Evolutionary conservation across 1,140 invertebrate genomes (phyloP), one percentile per base, ranked within the genome.

Genomic region (Drosophila leontia): DNA sequence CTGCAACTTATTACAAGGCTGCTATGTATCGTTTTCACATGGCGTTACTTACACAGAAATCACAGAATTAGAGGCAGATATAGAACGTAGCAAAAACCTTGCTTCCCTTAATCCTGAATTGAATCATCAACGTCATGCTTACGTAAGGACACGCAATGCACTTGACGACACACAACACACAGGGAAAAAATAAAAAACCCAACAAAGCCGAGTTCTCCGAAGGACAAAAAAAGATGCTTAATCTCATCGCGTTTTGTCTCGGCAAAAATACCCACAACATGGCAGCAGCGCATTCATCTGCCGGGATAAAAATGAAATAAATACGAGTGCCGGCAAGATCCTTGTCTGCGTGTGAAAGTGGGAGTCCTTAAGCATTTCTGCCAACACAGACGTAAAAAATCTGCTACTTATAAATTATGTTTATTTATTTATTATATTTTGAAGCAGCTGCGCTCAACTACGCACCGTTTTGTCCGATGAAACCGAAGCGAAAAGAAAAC

Each of bases 341-440:
- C 48, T 50, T 78, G 61, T 59, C 50, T 41, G 61, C 17, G 42
- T 56, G 51, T 70, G 51, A 58, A 41, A 60, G 56, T 29, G 71
- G 51, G 63, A 77, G 67, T 64, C 65, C 75, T 78, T 78, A 80
- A 84, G 77, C 65, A 76, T 87, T 87, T 87, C 68, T 90, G 80
- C 77, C 78, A 87, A 87, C 84, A 80, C 77, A 87, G 85, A 87
- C 84, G 69, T 75, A 87, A 81, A 84, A 88, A 88, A 88, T 90
- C 74, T 88, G 85, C 85, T 90, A 90, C 85, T 90, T 90, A 90
- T 90, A 90, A 90, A 90, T 90, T 90, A 90, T 90, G 86, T 90
- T 90, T 90, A 90, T 90, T 90, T 90, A 90, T 90, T 90, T 90
- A 87, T 87, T 87, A 87, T 87, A 87, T 90, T 90, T 82, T 82